A percentile compares a stretch with the other conserved stretches of the same genome.
phyloP scores from a whole-genome alignment of 2,888 invertebrate species.

The Galeruca laticollis region DNA sequence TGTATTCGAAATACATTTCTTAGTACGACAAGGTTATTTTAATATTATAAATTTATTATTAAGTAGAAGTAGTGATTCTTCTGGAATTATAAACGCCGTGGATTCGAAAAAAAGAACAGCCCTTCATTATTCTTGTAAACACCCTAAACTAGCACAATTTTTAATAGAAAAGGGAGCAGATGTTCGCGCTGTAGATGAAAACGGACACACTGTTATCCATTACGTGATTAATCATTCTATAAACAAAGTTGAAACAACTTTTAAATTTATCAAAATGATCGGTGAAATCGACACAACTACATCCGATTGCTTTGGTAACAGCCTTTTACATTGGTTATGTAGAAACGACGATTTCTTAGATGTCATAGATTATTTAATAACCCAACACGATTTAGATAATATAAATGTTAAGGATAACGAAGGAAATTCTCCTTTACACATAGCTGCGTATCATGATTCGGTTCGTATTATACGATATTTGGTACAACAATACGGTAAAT shows the following conservation, averaged over 20 bases:
- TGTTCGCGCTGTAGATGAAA: not conserved
- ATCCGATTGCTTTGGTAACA: not conserved
- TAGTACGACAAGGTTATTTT: not conserved
- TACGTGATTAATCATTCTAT: not conserved
- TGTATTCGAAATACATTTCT: not conserved
- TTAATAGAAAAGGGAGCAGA: not conserved
- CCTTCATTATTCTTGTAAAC: not conserved
- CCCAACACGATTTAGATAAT: not conserved
- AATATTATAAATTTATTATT: slow-evolving; percentile 4
- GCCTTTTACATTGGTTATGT: not conserved
- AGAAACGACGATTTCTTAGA: not conserved
- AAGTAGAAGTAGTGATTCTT: not conserved
- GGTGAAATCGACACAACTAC: not conserved
- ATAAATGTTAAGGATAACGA: not conserved
- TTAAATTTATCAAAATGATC: no score
- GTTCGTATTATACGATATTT: not conserved
- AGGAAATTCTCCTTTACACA: not conserved
- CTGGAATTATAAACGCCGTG: not conserved
- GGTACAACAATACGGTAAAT: not conserved
- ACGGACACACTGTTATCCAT: not conserved
- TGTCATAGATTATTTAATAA: not conserved
- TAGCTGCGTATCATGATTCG: not conserved
- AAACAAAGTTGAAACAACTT: no score
- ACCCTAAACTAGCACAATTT: not conserved
- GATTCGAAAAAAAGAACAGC: not conserved